Conservation (phyloP, 1,140 invertebrate genomes). For the Onthophagus taurus region DNA sequence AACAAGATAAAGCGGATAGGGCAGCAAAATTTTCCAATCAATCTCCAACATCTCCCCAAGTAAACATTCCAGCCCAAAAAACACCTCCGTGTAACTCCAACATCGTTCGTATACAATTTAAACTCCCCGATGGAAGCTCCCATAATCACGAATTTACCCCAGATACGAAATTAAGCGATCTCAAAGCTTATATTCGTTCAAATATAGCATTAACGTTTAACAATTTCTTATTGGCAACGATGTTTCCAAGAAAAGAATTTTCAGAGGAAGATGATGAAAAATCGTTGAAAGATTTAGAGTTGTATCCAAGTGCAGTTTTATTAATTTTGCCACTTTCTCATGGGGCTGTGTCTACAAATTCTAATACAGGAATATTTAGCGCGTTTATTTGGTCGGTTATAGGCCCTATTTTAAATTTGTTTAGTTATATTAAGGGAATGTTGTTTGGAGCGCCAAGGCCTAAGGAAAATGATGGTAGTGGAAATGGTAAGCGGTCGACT, state of each 20-base stretch:
- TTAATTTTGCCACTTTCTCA: conserved; percentile 53
- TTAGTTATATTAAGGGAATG: conserved; percentile 36
- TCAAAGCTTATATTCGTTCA: conserved; percentile 33
- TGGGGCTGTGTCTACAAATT: conserved; percentile 27
- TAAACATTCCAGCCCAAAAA: neutral
- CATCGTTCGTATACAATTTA: conserved; percentile 62
- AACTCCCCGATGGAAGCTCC: conserved; percentile 62
- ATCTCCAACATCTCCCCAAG: conserved; percentile 3
- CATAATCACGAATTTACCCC: conserved; percentile 37
- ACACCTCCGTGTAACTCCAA: neutral
- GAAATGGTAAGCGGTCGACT: conserved; percentile 8
- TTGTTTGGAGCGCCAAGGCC: conserved; percentile 24
- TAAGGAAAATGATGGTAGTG: neutral
- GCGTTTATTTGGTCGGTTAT: conserved; percentile 39
- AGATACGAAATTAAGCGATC: conserved; percentile 35
- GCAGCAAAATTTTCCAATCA: conserved; percentile 32
- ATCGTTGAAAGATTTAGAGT: conserved; percentile 56
- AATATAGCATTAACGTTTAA: conserved; percentile 40
- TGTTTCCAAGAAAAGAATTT: conserved; percentile 70
- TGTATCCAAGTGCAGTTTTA: conserved; percentile 71
- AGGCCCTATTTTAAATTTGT: conserved; percentile 37
- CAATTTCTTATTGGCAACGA: conserved; percentile 61
- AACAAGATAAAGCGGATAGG: conserved; percentile 58
- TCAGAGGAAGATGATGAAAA: conserved; percentile 48
- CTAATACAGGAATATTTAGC: conserved; percentile 19